Base-by-base conservation (phyloP, 1,140 invertebrate species). In the Potamilus streckersoni region DNA sequence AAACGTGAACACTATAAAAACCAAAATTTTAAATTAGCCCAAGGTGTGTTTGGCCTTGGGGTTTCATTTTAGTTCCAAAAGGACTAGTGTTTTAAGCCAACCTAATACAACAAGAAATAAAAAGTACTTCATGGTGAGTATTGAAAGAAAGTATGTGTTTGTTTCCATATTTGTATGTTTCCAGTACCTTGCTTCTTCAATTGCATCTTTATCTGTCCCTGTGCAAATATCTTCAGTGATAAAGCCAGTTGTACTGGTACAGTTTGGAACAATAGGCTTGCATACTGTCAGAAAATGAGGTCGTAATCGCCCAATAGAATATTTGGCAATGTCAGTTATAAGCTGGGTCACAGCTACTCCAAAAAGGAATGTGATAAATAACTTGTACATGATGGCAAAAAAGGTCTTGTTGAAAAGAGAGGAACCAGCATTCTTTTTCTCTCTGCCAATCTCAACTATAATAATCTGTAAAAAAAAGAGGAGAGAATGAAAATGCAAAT, bases 291-390 rank as follows among this genome's bases (percentile, higher is more conserved):
- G 93, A 90, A 98, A 99, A 90, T 99, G 96, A 14, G 97, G 97
- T 38, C 97, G 91, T 72, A 98, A 90, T 69, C 97, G 92, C 38
- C 97, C 97, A 74, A 98, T 94, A 4, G 94, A 94, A 83, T 97
- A 98, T 89, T 98, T 98, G 23, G 94, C 95, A 82, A 98, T 93
- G 84, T 98, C 96, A 8, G 96, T 97, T 11, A 93, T 93, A 20
- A 97, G 89, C 88, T 80, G 66, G 20, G 64, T 95, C 76, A 93
- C 92, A 8, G 93, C 93, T 17, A 94, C 93, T 0, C 96, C 96
- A 88, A 96, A 97, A 61, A 93, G 93, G 85, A 97, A 97, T 1
- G 95, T 89, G 16, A 96, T 90, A 71, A 82, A 20, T 27, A 77
- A 62, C 49, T 73, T 64, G 70, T 77, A 77, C 59, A 63, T 66